Base-by-base conservation (phyloP, 2,888 invertebrate genomes). In the Zhuqinia jingwanae region DNA sequence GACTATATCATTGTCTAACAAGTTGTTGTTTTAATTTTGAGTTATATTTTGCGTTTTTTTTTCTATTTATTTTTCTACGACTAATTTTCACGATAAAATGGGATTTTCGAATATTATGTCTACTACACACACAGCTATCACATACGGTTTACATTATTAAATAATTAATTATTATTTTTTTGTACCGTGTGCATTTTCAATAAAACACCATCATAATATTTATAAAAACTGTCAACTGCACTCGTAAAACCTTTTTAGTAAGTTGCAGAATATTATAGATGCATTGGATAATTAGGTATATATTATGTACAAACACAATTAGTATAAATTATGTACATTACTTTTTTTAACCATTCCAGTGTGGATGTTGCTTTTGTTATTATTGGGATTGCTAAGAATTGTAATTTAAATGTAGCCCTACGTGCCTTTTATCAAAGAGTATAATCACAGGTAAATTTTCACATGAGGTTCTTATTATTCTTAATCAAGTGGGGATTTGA, bases 401-500 rank as follows among this genome's bases (percentile, higher is more conserved):
- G n/a, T n/a, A n/a, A n/a, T n/a, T n/a, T n/a, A n/a, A n/a, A n/a
- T n/a, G n/a, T 36, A 36, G 36, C 36, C 36, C 36, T 36, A 36
- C 36, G 36, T 36, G 36, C 36, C 3, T 36, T 36, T 36, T 65
- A 70, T n/a, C n/a, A 6, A 47, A n/a, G 70, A 25, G 17, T n/a
- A n/a, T n/a, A 75, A 75, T 75, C 73, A 75, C 73, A 75, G 73
- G 73, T 75, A 30, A 53, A 53, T 75, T 50, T 50, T 75, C 30
- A 53, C 25, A 11, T 17, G 6, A 22, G 45, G 45, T 45, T 50
- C 13, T 50, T 36, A 36, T 8, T 6, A 36, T 36, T 36, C 36
- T n/a, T n/a, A 36, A 36, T 36, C 5, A 36, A 36, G 5, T 36
- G 36, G 36, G 8, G 3, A 6, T 25, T 27, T 27, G 27, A 60